Evolutionary conservation across 2,113 vertebrate species (phyloP), one percentile per base, ranked within the genome.

Genomic region (Zapornia atra): DNA sequence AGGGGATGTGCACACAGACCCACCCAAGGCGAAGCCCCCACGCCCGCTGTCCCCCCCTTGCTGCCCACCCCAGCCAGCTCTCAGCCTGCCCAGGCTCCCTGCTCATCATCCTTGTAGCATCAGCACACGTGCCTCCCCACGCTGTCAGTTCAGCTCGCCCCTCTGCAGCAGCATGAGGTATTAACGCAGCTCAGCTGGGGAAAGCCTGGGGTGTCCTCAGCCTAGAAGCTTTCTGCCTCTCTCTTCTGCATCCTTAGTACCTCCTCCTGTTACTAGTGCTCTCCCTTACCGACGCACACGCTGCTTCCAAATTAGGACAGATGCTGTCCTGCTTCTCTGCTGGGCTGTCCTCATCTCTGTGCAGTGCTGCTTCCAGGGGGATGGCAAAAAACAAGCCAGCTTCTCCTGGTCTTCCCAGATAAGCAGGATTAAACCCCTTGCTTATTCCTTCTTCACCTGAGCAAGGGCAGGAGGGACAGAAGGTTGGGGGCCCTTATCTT

Each of bases 361-460:
- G 0, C 29, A 54, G 76, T 46, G 12, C 42, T 31, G 71, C 48
- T 57, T 44, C 82, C 68, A 54, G 2, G 1, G 38, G 80, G 86
- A 59, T 42, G 54, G 12, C 38, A 69, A 24, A 48, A 13, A 88
- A 56, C 69, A 38, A 63, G 46, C 15, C 21, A 10, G 60, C 36
- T 82, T 81, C 60, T 60, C 57, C 68, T 82, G 81, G 36, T 10
- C 63, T 70, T 82, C 59, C 29, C 77, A 88, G 91, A 86, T 94
- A 81, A 93, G 15, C 72, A 71, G 88, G 88, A 95, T 94, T 94
- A 95, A 94, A 87, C 36, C 21, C 68, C 16, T 54, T n/a, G 21
- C n/a, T 88, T 68, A 33, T 84, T 93, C 34, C 56, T 82, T 12
- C 84, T 78, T 56, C 57, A 71, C 87, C 83, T 51, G 51, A 91